Evolutionary conservation across 2,113 vertebrate genomes (phyloP).

Genomic region (Sterna hirundo): DNA sequence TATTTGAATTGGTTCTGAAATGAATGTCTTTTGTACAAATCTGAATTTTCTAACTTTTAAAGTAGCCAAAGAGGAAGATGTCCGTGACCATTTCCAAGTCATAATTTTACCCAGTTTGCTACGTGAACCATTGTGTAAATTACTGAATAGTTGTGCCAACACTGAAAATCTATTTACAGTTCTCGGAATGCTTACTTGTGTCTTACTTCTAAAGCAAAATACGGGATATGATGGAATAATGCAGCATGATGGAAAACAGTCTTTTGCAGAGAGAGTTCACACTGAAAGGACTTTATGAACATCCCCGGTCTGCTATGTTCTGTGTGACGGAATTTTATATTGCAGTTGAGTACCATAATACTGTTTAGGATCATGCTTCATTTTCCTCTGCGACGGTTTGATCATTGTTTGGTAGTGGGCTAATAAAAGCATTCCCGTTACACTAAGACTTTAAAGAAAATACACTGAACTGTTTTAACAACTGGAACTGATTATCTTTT

Average conservation of each 20-base stretch:
- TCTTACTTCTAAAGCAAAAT: neutral
- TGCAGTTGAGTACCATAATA: neutral
- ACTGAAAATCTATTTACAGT: neutral
- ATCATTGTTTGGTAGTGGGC: conserved; percentile 31
- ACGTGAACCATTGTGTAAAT: conserved; percentile 20
- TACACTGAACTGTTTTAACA: conserved; percentile 26
- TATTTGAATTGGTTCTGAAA: conserved; percentile 38
- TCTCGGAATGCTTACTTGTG: conserved; percentile 32
- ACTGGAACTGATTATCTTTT: conserved; percentile 33
- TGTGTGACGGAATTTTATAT: neutral
- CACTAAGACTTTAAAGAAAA: conserved; percentile 35
- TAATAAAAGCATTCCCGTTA: conserved; percentile 38
- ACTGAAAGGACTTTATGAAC: neutral
- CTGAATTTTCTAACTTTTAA: conserved; percentile 53
- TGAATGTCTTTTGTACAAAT: conserved; percentile 53
- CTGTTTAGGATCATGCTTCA: conserved; percentile 6
- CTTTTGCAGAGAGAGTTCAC: neutral
- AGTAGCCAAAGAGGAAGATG: conserved; percentile 42
- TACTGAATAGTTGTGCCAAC: conserved; percentile 15
- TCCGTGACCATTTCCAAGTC: conserved; percentile 34
- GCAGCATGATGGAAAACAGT: neutral
- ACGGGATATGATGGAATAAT: neutral
- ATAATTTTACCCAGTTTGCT: conserved; percentile 29
- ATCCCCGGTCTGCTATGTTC: neutral
- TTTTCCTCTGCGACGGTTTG: conserved; percentile 20